phyloP scores from a whole-genome alignment of 2,797 vertebrate species.

The Aselliscus stoliczkanus region DNA sequence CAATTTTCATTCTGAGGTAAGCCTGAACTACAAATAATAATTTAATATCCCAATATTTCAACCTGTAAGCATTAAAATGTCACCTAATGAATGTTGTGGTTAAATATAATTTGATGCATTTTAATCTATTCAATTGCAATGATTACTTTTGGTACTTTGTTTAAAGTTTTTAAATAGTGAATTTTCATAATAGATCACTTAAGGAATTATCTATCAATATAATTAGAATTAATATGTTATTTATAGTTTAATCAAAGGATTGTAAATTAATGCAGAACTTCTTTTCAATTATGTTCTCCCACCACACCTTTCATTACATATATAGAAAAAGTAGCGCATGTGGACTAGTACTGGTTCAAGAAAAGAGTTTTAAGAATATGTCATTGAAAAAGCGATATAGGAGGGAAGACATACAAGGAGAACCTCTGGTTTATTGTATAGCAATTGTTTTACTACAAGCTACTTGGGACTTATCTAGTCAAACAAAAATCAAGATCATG shows the following conservation, averaged over 20 bases:
- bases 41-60: slow-evolving; percentile 65
- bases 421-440: background rate
- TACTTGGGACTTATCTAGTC: background rate
- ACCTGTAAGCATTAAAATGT: slow-evolving; percentile 55
- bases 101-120: slow-evolving; percentile 52
- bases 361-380: background rate
- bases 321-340: fast-evolving
- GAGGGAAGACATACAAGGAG: background rate
- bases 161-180: slow-evolving; percentile 11
- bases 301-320: background rate
- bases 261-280: background rate
- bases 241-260: background rate
- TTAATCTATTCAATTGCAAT: slow-evolving; percentile 51
- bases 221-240: slow-evolving; percentile 42
- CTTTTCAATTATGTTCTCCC: background rate
- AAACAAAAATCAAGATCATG: background rate
- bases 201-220: background rate
- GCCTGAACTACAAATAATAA: slow-evolving; percentile 16
- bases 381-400: background rate
- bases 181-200: background rate
- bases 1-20: slow-evolving; percentile 36
- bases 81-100: slow-evolving; percentile 42
- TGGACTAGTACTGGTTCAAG: background rate
- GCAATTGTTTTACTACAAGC: background rate
- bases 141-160: slow-evolving; percentile 43